A percentile compares a stretch with the other conserved stretches of the same genome.
Evolutionary conservation across 2,888 invertebrate genomes (phyloP).

Genomic region (Ommatoiulus sabulosus): DNA sequence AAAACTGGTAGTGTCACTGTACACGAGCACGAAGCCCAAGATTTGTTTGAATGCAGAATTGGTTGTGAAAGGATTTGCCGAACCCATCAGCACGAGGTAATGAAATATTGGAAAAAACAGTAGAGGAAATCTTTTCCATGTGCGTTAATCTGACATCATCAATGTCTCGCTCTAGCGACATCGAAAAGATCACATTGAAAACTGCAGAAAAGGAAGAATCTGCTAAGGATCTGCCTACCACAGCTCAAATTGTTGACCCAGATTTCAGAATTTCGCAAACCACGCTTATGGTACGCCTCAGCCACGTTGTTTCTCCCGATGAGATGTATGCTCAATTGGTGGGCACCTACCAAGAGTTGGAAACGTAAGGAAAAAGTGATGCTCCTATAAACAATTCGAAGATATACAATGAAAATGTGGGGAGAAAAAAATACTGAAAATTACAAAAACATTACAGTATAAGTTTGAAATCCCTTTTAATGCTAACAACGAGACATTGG

Average conservation of each 20-base stretch:
- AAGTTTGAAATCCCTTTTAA: no score
- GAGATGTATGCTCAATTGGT: slow-evolving; percentile 2
- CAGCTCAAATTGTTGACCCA: no score
- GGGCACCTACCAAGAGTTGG: not conserved
- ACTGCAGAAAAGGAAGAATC: not conserved
- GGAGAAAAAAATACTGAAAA: no score
- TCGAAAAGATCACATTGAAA: not conserved
- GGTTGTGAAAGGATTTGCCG: not conserved
- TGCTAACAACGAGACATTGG: no score
- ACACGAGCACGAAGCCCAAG: not conserved
- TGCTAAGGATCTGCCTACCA: not conserved
- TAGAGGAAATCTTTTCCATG: no score
- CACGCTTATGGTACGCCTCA: not conserved
- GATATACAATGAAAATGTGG: no score
- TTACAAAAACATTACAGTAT: no score
- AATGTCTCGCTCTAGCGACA: not conserved
- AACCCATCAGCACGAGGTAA: no score
- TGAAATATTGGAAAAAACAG: no score
- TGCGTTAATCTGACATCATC: not conserved
- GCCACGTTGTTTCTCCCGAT: slow-evolving; percentile 11
- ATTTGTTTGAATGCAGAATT: slow-evolving; percentile 37
- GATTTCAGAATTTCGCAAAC: no score
- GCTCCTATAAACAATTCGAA: no score
- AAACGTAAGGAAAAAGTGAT: not conserved
- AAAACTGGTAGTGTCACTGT: not conserved